A percentile compares a stretch with the other conserved stretches of the same genome.
Evolutionary conservation across 35 echinoderm and acorn worm species (phyloP).

Genomic region (Patiria miniata): DNA sequence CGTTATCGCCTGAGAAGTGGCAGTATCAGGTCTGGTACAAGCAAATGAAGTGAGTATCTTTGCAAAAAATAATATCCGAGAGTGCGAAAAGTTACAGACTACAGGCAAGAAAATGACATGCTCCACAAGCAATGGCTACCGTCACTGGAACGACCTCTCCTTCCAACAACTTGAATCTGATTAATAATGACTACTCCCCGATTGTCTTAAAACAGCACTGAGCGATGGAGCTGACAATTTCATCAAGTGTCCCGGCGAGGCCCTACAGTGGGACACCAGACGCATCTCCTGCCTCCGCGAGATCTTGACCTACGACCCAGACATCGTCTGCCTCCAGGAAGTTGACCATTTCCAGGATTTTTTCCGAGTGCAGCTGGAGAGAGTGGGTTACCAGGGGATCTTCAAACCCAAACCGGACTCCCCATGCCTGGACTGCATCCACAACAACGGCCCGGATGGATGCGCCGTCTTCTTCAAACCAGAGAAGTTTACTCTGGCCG

Average conservation of each 20-base stretch:
- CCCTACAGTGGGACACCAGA: constrained; percentile 76
- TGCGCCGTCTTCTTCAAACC: constrained; percentile 91
- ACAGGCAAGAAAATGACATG: no score
- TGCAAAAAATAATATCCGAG: no score
- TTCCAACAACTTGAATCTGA: neutral
- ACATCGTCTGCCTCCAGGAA: constrained; percentile 93
- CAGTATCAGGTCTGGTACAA: neutral
- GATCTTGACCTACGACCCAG: constrained; percentile 96
- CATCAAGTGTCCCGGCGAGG: constrained; percentile 86
- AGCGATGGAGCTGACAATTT: constrained; percentile 86
- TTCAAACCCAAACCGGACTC: constrained; percentile 98
- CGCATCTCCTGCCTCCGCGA: constrained; percentile 79
- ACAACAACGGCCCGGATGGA: constrained; percentile 89
- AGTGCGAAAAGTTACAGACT: no score
- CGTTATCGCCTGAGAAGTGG: no score
- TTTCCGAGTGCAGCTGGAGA: constrained; percentile 66
- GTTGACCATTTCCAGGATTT: constrained; percentile 95
- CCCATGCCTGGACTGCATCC: constrained; percentile 72
- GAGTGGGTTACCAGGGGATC: constrained; percentile 69
- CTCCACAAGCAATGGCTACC: no score
- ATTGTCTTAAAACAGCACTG: constrained; percentile 68
- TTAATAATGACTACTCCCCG: neutral
- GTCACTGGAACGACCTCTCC: no score
- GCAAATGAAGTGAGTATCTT: no score
- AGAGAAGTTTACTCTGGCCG: constrained; percentile 70